phyloP scores from a whole-genome alignment of 2,888 invertebrate species.

The Rhimphoctona megacephalus region DNA sequence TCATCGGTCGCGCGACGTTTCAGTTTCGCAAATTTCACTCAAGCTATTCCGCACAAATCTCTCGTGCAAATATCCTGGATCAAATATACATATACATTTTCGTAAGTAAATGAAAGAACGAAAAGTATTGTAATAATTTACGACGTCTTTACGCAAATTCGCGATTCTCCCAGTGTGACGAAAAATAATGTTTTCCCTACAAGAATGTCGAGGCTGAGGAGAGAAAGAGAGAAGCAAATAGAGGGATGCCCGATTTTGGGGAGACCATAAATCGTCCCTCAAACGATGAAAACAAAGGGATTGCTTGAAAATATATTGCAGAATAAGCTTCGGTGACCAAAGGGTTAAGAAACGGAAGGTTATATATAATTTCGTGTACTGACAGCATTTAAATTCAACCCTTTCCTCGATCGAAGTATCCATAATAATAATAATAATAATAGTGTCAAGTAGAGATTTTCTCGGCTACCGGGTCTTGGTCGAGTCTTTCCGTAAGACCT shows the following conservation, averaged over 20 bases:
- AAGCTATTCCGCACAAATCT: slow-evolving; percentile 63
- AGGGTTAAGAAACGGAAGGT: slow-evolving; percentile 66
- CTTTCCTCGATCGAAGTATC: slow-evolving; percentile 17
- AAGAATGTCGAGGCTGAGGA: not conserved
- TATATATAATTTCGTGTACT: slow-evolving; percentile 17
- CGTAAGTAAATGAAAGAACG: not conserved
- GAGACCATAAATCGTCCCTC: slow-evolving; percentile 71
- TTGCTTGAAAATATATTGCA: slow-evolving; percentile 66
- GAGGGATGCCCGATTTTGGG: slow-evolving; percentile 28
- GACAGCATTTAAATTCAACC: slow-evolving; percentile 29
- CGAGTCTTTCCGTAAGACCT: slow-evolving; percentile 12
- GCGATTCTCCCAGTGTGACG: slow-evolving; percentile 50
- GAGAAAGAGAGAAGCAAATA: slow-evolving; percentile 33
- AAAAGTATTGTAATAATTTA: slow-evolving; percentile 74
- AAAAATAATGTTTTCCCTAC: not conserved
- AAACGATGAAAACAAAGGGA: slow-evolving; percentile 71
- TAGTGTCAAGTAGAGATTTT: slow-evolving; percentile 48
- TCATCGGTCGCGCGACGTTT: slow-evolving; percentile 27
- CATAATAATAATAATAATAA: slow-evolving; percentile 45
- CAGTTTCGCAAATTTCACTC: slow-evolving; percentile 75
- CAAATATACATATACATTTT: too few relatives aligned
- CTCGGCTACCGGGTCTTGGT: slow-evolving; percentile 60
- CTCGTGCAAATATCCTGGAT: slow-evolving; percentile 25
- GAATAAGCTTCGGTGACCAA: slow-evolving; percentile 63
- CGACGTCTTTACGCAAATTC: slow-evolving; percentile 79